Conservation (phyloP, 2,888 invertebrate species). For the Lasioglossum villosulum region DNA sequence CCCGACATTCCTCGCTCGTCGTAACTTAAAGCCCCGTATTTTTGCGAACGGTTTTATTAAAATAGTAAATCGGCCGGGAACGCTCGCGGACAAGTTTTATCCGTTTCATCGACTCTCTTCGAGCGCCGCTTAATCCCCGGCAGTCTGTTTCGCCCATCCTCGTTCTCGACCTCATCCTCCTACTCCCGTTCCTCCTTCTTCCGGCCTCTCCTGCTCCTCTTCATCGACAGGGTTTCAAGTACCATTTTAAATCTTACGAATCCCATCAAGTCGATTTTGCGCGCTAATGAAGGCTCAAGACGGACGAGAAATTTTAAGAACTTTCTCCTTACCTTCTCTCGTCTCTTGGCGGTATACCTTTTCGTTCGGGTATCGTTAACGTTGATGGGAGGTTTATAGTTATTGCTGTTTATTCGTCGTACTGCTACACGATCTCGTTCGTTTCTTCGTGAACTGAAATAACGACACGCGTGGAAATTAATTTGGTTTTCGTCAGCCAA, state of each 20-base stretch:
- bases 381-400: background rate
- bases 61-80: constrained; percentile 70
- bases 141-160: constrained; percentile 3
- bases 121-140: constrained; percentile 7
- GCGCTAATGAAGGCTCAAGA: constrained; percentile 3
- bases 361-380: background rate
- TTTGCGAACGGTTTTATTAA: constrained; percentile 71
- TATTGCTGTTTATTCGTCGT: background rate
- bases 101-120: background rate
- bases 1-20: constrained; percentile 50
- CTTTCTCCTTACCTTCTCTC: background rate
- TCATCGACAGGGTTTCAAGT: constrained; percentile 14
- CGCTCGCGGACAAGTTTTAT: constrained; percentile 21
- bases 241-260: constrained; percentile 16
- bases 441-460: too few species aligned
- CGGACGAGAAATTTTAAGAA: constrained; percentile 3
- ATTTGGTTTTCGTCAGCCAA: background rate
- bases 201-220: background rate
- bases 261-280: constrained; percentile 12
- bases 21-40: constrained; percentile 47
- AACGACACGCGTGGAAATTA: background rate
- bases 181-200: background rate
- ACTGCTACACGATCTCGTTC: too few species aligned
- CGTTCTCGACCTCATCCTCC: background rate
- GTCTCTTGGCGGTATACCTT: background rate